Conservation (phyloP, 2,113 vertebrate species). For the Hippocampus mohnikei region DNA sequence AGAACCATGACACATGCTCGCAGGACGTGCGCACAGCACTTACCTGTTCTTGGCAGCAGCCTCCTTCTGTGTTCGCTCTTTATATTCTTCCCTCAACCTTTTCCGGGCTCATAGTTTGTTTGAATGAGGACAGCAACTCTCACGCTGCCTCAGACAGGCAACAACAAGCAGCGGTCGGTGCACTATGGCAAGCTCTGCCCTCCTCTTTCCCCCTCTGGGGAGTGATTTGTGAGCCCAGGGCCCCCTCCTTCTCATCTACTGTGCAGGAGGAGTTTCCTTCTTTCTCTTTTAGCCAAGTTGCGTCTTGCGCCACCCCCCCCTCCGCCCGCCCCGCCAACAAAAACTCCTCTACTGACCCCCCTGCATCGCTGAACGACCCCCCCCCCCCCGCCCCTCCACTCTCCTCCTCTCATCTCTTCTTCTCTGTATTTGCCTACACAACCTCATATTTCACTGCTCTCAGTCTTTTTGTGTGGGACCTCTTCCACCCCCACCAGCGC, state of each 20-base stretch:
- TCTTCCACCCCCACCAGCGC: slow-evolving; percentile 33
- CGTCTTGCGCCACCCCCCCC: slow-evolving; percentile 27
- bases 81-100: not conserved
- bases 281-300: slow-evolving; percentile 48
- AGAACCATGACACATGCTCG: slow-evolving; percentile 26
- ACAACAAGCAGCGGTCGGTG: slow-evolving; percentile 58
- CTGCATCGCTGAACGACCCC: slow-evolving; percentile 46
- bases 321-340: not conserved
- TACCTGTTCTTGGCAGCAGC: slow-evolving; percentile 38
- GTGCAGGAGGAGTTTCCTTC: slow-evolving; percentile 60
- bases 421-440: slow-evolving; percentile 25
- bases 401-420: slow-evolving; percentile 18
- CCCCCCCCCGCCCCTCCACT: slow-evolving; percentile 11
- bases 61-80: not conserved
- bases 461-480: slow-evolving; percentile 48
- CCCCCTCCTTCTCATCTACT: slow-evolving; percentile 68
- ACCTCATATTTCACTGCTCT: slow-evolving; percentile 62
- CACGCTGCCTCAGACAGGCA: slow-evolving; percentile 56
- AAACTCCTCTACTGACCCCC: slow-evolving; percentile 32
- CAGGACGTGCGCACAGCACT: not conserved
- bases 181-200: slow-evolving; percentile 40
- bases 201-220: slow-evolving; percentile 58
- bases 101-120: slow-evolving; percentile 11
- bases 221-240: slow-evolving; percentile 64
- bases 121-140: slow-evolving; percentile 31